These are phyloP conservation scores for Dolichallabes microphthalmus DNA, from an alignment of 2,113 vertebrate species.

Conservation along the genomic window DNA sequence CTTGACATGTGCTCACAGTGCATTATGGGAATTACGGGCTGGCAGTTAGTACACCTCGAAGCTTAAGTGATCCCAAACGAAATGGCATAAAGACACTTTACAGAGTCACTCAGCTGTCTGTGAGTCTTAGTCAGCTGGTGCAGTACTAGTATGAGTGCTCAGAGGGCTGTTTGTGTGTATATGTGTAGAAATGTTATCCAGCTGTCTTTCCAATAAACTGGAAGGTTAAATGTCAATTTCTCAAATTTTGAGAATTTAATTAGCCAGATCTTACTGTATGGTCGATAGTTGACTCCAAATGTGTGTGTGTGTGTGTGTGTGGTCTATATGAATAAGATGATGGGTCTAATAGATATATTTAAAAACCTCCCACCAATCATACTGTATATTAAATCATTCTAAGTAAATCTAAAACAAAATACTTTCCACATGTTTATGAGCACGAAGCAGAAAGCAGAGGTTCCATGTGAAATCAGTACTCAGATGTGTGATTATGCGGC, in stretches of 20 bases:
- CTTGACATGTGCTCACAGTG: conserved; percentile 1
- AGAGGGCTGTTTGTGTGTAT: neutral
- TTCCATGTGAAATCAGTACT: neutral
- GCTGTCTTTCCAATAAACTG: neutral
- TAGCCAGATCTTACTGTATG: neutral
- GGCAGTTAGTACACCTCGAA: neutral
- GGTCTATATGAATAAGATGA: too few species aligned
- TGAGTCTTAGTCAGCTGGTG: conserved; percentile 1
- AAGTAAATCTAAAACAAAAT: neutral
- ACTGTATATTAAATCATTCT: neutral
- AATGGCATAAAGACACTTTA: neutral
- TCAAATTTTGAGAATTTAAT: neutral
- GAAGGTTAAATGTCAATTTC: neutral
- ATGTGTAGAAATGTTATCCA: neutral
- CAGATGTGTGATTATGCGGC: neutral
- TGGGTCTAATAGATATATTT: neutral
- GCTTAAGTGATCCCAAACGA: conserved; percentile 10
- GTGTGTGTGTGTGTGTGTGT: too few species aligned
- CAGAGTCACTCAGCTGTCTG: conserved; percentile 1
- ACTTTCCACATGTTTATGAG: neutral
- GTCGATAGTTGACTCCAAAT: neutral
- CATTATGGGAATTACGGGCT: conserved; percentile 7
- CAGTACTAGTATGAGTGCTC: neutral
- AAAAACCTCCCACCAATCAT: neutral
- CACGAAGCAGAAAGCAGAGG: neutral